Conservation (phyloP, 2,113 vertebrate species). For the Lepus europaeus region DNA sequence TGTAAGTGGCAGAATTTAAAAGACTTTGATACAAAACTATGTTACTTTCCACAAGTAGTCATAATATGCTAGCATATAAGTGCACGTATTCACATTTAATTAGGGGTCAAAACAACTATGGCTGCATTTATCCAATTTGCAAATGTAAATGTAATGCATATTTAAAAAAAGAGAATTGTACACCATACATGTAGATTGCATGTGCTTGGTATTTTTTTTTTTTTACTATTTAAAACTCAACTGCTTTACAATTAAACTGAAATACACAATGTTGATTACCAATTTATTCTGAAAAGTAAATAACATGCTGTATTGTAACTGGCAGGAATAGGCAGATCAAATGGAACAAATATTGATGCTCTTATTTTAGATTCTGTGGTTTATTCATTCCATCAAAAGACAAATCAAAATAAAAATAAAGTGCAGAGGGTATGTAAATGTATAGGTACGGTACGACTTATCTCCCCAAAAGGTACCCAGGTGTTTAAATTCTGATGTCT, state of each 20-base stretch:
- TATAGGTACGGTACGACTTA: no score
- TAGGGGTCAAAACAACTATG: conserved; percentile 54
- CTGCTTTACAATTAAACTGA: conserved; percentile 36
- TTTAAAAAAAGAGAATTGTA: neutral
- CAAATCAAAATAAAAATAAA: neutral
- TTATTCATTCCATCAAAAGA: neutral
- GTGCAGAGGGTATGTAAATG: neutral
- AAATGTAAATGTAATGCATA: neutral
- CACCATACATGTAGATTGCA: neutral
- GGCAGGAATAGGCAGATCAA: neutral
- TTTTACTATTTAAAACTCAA: neutral
- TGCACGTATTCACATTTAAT: conserved; percentile 43
- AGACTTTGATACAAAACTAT: conserved; percentile 4
- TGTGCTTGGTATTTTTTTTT: neutral
- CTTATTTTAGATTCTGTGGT: neutral
- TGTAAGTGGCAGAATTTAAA: conserved; percentile 20
- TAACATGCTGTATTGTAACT: neutral
- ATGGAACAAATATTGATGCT: neutral
- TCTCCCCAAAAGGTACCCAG: no score
- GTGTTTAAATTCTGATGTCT: no score
- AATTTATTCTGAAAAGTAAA: conserved; percentile 1
- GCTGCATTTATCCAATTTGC: conserved; percentile 25
- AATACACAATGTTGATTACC: neutral
- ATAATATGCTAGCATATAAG: neutral
- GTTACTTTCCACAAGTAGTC: conserved; percentile 49